Evolutionary conservation across 64 coral and sea anemone species (phyloP), one percentile per base, ranked within the genome.

Genomic region (Platygyra sinensis): DNA sequence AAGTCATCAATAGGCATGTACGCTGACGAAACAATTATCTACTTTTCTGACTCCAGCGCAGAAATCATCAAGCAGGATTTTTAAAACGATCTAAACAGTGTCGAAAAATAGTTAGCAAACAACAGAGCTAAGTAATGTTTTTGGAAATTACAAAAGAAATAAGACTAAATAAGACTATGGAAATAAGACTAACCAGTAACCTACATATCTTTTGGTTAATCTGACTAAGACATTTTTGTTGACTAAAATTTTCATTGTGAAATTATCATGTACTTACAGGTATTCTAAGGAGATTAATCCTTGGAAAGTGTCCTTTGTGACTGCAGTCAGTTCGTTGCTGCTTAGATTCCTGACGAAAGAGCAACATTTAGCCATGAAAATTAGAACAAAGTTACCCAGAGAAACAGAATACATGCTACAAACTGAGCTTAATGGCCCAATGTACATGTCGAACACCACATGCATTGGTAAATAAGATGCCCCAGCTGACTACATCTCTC

Each of bases 51-150:
- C 5, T 25, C 57, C 7, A 62, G 55, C 5, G 30, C 46, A 31
- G 67, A 33, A 55, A 10, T 38, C 39, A 72, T 87, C n/a, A 78
- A 28, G 75, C 29, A 72, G 46, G 51, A 15, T 64, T 51, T 93
- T 8, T 77, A 93, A 80, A 78, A 93, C 20, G 91, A 88, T 72
- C n/a, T 88, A 25, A 79, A 87, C 18, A 49, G 50, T 29, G 71
- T 93, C 60, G 64, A 74, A 27, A 9, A 88, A 22, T 88, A 65
- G 76, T 74, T 88, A 71, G 55, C 15, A 88, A 33, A 62, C 7
- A 88, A 72, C 67, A 72, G 32, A 28, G 33, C 33, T 36, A 36
- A 46, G 42, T 46, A 46, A 46, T 46, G 42, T 46, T 46, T 46
- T 46, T n/a, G 3, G 42, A 5, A 46, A 46, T 8, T 8, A 46